phyloP scores from a whole-genome alignment of 2,888 invertebrate genomes.

The Desoria tigrina region DNA sequence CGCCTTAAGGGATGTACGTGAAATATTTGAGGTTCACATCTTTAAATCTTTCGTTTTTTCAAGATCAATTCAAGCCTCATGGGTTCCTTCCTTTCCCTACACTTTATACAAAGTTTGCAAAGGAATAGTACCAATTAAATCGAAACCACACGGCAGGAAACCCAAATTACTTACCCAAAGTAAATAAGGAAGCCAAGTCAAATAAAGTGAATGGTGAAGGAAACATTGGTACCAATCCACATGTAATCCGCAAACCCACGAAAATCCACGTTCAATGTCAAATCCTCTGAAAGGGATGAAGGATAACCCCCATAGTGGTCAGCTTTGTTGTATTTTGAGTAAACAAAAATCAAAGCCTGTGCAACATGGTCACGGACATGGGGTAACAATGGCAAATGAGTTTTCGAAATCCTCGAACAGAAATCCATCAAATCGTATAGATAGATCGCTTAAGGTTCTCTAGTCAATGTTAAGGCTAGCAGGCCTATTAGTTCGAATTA shows the following conservation, averaged over 20 bases:
- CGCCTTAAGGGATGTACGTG: background rate
- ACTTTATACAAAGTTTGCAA: background rate
- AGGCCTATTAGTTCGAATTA: too few relatives aligned
- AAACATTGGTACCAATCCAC: background rate
- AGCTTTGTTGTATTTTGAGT: conserved; percentile 1
- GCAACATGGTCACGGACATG: conserved; percentile 7
- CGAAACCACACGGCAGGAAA: conserved; percentile 5
- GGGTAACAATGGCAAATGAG: too few relatives aligned
- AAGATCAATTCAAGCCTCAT: background rate
- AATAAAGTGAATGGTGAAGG: background rate
- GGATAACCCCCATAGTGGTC: conserved; percentile 12
- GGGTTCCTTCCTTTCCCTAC: background rate
- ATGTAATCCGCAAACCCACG: conserved; percentile 9
- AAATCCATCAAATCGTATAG: too few relatives aligned
- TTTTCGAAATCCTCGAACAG: too few relatives aligned
- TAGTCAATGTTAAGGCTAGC: too few relatives aligned
- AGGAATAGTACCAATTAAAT: background rate
- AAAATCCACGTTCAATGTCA: conserved; percentile 10
- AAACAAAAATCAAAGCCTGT: background rate
- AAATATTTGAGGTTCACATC: conserved; percentile 1
- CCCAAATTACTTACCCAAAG: background rate
- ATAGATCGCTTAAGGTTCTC: too few relatives aligned
- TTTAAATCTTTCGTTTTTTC: background rate
- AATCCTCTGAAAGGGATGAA: background rate
- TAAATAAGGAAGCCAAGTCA: background rate